These are phyloP conservation scores for Athalia rosae DNA, from an alignment of 2,888 invertebrate species.

Conservation along the genomic window DNA sequence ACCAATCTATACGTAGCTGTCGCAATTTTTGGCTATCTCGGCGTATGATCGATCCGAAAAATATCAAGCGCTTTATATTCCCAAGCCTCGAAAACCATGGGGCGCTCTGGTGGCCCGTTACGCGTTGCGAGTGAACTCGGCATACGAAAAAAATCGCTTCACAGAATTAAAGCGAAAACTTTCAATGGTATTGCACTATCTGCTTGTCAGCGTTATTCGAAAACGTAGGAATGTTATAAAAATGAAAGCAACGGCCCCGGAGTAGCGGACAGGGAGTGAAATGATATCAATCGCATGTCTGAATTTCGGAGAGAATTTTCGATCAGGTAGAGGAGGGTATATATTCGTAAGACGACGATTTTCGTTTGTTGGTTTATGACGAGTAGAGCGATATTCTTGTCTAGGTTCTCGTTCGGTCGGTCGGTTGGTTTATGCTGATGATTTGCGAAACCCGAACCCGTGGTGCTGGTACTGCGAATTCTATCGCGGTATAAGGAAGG, in stretches of 20 bases:
- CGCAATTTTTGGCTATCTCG: slow-evolving; percentile 10
- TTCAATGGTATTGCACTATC: no score
- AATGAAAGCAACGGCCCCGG: no score
- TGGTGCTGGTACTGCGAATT: not conserved
- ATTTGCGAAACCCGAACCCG: slow-evolving; percentile 26
- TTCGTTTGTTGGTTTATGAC: not conserved
- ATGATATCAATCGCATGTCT: no score
- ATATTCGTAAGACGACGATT: no score
- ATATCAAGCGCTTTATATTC: slow-evolving; percentile 35
- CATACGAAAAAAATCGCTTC: no score
- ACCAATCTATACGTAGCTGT: slow-evolving; percentile 22
- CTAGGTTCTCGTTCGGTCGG: not conserved
- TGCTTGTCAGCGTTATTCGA: no score
- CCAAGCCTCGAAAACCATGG: slow-evolving; percentile 4
- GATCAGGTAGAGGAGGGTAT: no score
- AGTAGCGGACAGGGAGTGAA: no score
- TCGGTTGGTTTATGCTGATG: slow-evolving; percentile 53
- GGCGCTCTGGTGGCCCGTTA: slow-evolving; percentile 15
- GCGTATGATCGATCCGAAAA: slow-evolving; percentile 22
- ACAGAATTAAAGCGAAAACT: no score
- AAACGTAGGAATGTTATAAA: no score
- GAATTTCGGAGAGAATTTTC: no score
- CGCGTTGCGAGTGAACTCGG: slow-evolving; percentile 4
- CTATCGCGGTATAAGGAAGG: slow-evolving; percentile 34
- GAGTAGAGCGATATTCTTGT: no score